Percentiles rank a stretch among this genome's conserved stretches.
Conservation (phyloP, 2,888 invertebrate genomes). For the Griposia aprilina region DNA sequence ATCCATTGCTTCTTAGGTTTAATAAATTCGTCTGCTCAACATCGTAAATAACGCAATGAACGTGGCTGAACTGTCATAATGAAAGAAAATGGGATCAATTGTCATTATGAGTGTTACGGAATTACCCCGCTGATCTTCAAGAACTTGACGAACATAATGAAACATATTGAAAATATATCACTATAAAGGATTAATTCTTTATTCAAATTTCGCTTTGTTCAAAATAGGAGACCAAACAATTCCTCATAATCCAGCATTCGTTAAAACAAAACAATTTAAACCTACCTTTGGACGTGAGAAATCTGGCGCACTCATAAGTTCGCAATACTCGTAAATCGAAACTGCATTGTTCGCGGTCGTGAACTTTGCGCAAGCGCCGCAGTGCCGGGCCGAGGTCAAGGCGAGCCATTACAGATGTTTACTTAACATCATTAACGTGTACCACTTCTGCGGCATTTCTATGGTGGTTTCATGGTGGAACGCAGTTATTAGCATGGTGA, state of each 20-base stretch:
- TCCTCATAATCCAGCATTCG: background rate
- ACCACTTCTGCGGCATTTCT: constrained; percentile 44
- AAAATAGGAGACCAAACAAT: constrained; percentile 27
- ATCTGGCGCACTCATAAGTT: constrained; percentile 41
- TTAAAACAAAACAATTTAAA: constrained; percentile 19
- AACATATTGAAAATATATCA: background rate
- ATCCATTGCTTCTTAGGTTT: too few relatives aligned
- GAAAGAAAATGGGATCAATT: too few relatives aligned
- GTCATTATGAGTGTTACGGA: too few relatives aligned
- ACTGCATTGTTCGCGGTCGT: constrained; percentile 70
- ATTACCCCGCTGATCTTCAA: background rate
- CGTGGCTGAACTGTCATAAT: too few relatives aligned
- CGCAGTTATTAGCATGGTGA: background rate
- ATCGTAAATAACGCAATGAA: too few relatives aligned
- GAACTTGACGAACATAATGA: background rate
- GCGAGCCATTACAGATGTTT: constrained; percentile 60
- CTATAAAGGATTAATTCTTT: background rate
- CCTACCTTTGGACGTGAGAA: constrained; percentile 53
- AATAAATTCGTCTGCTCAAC: too few relatives aligned
- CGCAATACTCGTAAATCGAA: constrained; percentile 57
- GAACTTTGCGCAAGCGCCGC: constrained; percentile 67
- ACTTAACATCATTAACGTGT: constrained; percentile 57
- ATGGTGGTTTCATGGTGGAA: constrained; percentile 9
- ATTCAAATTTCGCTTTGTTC: background rate
- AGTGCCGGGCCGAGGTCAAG: constrained; percentile 63